Conservation (phyloP, 2,113 vertebrate genomes). For the Saguinus midas region DNA sequence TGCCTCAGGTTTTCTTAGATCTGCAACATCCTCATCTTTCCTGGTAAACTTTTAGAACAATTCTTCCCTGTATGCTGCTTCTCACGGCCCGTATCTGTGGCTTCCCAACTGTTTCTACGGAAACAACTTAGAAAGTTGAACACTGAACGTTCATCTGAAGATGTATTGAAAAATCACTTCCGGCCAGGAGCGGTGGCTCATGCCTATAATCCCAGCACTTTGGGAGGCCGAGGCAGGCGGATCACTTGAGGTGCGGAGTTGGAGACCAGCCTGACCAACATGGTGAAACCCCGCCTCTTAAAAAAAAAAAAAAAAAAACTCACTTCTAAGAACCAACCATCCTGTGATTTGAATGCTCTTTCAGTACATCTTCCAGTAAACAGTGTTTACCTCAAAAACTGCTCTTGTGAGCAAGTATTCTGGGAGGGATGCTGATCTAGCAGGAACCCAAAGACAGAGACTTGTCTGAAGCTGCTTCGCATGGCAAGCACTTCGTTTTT, state of each 20-base stretch:
- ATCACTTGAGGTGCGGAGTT: too few relatives aligned
- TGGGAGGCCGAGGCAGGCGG: too few relatives aligned
- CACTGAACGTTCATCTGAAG: background rate
- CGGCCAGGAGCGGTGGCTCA: too few relatives aligned
- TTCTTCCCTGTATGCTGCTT: background rate
- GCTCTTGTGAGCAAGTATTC: background rate
- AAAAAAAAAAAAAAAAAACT: too few relatives aligned
- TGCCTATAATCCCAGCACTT: too few relatives aligned
- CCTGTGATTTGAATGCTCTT: background rate
- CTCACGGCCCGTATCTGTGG: background rate
- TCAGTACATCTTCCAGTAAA: background rate
- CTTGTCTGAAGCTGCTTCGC: background rate
- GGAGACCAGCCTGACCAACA: too few relatives aligned
- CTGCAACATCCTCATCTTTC: background rate
- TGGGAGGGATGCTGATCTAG: background rate
- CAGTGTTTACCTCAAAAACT: background rate
- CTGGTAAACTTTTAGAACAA: constrained; percentile 23
- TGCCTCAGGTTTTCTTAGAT: background rate
- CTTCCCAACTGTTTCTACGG: background rate
- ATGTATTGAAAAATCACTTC: background rate
- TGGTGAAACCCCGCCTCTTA: too few relatives aligned
- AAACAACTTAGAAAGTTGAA: background rate
- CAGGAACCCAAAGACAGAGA: background rate
- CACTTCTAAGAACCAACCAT: background rate
- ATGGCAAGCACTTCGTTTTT: background rate